Percentiles rank a stretch among this genome's conserved stretches.
phyloP scores from a whole-genome alignment of 2,888 invertebrate species.

The Stenoptilia bipunctidactyla region DNA sequence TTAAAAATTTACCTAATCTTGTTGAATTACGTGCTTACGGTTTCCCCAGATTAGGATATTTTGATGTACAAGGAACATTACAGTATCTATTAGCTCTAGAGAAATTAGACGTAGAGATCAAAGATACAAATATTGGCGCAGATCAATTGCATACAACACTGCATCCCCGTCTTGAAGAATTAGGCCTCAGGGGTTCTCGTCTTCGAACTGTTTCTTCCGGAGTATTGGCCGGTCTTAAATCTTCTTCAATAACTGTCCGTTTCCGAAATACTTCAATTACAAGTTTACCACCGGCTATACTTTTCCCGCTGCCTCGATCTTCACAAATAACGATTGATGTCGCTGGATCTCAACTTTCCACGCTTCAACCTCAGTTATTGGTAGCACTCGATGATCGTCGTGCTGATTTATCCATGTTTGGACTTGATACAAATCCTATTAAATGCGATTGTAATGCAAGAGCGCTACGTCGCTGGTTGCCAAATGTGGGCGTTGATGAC shows the following conservation, averaged over 20 bases:
- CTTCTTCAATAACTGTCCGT: slow-evolving; percentile 77
- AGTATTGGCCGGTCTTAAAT: slow-evolving; percentile 85
- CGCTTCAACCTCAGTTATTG: slow-evolving; percentile 82
- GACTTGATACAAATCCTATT: slow-evolving; percentile 84
- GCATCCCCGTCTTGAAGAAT: slow-evolving; percentile 81
- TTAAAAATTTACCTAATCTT: slow-evolving; percentile 79
- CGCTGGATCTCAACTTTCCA: slow-evolving; percentile 81
- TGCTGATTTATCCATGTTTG: slow-evolving; percentile 79
- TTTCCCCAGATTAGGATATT: slow-evolving; percentile 84
- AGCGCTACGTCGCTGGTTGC: slow-evolving; percentile 84
- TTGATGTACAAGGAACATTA: slow-evolving; percentile 89
- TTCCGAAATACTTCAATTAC: slow-evolving; percentile 85
- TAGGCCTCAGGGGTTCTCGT: slow-evolving; percentile 81
- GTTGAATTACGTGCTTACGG: slow-evolving; percentile 78
- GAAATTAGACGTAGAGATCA: slow-evolving; percentile 86
- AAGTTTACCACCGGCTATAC: slow-evolving; percentile 82
- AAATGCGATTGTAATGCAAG: slow-evolving; percentile 88
- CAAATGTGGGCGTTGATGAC: slow-evolving; percentile 72
- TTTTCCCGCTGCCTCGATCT: slow-evolving; percentile 90
- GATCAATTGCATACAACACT: slow-evolving; percentile 85
- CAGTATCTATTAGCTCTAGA: slow-evolving; percentile 81
- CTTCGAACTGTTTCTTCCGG: slow-evolving; percentile 85
- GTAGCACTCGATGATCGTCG: slow-evolving; percentile 86
- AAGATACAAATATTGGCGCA: slow-evolving; percentile 83
- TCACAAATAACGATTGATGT: slow-evolving; percentile 84